Evolutionary conservation across 1,140 invertebrate species (phyloP).

Genomic region (Caenorhabditis latens): DNA sequence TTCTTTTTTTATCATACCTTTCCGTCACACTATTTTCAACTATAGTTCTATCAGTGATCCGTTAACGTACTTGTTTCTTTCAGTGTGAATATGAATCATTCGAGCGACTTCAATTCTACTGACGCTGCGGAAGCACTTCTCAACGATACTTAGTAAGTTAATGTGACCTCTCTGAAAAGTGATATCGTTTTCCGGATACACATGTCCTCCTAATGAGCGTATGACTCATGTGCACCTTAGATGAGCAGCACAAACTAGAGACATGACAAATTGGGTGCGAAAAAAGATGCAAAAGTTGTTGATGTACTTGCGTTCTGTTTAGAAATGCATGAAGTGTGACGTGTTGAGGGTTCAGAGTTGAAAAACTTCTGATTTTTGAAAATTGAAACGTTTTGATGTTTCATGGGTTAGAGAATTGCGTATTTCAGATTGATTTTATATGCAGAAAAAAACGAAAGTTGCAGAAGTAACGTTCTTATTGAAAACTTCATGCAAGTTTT

Average conservation of each 20-base stretch:
- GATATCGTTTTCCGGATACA: not conserved
- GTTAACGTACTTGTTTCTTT: not conserved
- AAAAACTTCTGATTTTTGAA: not conserved
- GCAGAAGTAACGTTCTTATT: too few species aligned
- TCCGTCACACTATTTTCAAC: too few species aligned
- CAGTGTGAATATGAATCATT: not conserved
- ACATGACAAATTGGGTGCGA: not conserved
- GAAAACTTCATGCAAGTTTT: too few species aligned
- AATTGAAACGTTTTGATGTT: not conserved
- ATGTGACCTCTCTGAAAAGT: not conserved
- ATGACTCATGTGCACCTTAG: conserved; percentile 4
- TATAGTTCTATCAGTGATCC: too few species aligned
- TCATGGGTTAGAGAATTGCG: not conserved
- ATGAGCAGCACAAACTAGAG: conserved; percentile 22
- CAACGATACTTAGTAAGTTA: conserved; percentile 40
- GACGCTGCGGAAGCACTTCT: not conserved
- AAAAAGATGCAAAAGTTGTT: conserved; percentile 13
- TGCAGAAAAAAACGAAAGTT: too few species aligned
- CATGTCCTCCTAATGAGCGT: not conserved
- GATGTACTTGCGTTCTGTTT: conserved; percentile 13
- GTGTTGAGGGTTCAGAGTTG: conserved; percentile 12
- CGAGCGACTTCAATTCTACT: too few species aligned
- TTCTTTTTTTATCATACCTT: too few species aligned
- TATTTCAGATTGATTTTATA: not conserved
- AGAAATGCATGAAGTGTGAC: conserved; percentile 30